Conservation (phyloP, 2,113 vertebrate genomes). For the Cynocephalus volans region DNA sequence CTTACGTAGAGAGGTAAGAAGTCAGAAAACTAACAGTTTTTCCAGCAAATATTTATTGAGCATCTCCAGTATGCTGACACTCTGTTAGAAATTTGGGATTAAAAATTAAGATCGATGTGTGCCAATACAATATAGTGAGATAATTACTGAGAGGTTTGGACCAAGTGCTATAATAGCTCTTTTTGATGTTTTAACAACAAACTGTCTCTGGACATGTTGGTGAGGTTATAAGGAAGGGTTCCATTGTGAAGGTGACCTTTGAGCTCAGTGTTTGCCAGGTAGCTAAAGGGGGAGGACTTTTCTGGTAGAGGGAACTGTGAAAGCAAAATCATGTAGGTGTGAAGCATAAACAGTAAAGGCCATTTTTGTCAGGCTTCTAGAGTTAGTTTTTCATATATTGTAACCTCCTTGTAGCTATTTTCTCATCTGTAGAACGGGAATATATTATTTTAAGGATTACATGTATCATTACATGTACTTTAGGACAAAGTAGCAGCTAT, state of each 20-base stretch:
- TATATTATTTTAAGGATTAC: conserved; percentile 15
- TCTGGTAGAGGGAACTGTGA: background rate
- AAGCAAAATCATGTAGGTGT: background rate
- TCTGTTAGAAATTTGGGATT: conserved; percentile 29
- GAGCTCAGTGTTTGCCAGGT: background rate
- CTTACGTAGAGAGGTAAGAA: background rate
- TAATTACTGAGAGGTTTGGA: background rate
- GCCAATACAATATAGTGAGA: background rate
- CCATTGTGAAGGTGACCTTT: background rate
- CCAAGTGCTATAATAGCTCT: background rate
- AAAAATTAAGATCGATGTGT: background rate
- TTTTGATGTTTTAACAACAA: background rate
- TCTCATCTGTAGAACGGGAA: background rate
- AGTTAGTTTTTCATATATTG: conserved; percentile 48
- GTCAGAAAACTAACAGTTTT: conserved; percentile 46
- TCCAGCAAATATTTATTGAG: background rate
- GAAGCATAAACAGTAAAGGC: background rate
- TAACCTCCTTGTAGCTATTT: background rate
- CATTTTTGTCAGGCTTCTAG: background rate
- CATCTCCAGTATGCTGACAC: background rate
- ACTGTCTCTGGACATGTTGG: background rate
- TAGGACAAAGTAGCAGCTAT: background rate
- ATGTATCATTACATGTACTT: background rate
- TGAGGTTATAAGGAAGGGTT: background rate
- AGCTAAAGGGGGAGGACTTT: background rate